Evolutionary conservation across 2,888 invertebrate genomes (phyloP).

Genomic region (Campaea margaritaria): DNA sequence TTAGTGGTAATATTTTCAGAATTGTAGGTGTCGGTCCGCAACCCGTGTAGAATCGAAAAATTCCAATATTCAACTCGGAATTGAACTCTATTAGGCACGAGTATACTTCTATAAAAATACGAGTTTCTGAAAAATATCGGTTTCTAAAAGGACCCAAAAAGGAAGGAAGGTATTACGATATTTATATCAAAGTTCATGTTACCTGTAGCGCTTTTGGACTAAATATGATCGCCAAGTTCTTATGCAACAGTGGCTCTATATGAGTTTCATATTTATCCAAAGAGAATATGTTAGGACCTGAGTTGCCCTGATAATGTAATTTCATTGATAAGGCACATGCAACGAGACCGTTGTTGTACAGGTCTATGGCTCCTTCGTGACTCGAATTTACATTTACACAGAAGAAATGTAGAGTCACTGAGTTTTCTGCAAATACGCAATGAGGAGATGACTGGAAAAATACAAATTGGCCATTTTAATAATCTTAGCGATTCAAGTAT

Average conservation of each 20-base stretch:
- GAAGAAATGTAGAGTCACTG: slow-evolving; percentile 74
- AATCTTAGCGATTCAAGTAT: no score
- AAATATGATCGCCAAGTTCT: slow-evolving; percentile 71
- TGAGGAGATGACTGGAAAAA: slow-evolving; percentile 71
- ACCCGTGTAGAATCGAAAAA: no score
- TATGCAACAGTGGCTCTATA: slow-evolving; percentile 76
- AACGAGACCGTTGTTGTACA: slow-evolving; percentile 79
- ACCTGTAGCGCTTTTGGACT: slow-evolving; percentile 72
- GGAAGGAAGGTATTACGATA: neutral
- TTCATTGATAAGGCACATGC: slow-evolving; percentile 70
- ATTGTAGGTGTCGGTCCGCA: no score
- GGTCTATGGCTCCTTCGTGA: slow-evolving; percentile 65
- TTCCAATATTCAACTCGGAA: no score
- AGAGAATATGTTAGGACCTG: slow-evolving; percentile 65
- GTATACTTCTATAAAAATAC: no score
- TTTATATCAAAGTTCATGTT: slow-evolving; percentile 15
- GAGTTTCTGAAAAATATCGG: no score
- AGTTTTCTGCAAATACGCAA: slow-evolving; percentile 77
- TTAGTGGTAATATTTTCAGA: no score
- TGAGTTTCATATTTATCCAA: slow-evolving; percentile 74
- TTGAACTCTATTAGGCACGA: no score
- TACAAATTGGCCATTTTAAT: slow-evolving; percentile 1
- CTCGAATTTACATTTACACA: slow-evolving; percentile 70
- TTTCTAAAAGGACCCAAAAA: no score
- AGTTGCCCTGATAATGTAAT: slow-evolving; percentile 69